Conservation (phyloP, 2,888 invertebrate species). For the Leptinotarsa peninsularis region DNA sequence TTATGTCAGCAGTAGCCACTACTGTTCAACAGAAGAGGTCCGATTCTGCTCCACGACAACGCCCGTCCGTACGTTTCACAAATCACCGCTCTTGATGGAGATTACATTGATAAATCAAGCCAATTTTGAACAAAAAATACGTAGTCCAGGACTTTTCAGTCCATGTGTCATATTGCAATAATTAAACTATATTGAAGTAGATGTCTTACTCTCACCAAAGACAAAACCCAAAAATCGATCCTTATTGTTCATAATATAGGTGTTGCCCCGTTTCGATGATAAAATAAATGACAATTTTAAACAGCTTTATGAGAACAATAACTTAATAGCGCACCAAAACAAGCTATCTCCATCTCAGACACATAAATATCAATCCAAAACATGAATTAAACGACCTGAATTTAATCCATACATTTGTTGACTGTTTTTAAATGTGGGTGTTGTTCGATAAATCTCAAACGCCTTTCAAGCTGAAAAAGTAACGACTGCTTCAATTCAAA, state of each 20-base stretch:
- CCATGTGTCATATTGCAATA: neutral
- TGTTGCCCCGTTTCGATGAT: conserved; percentile 35
- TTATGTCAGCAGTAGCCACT: no score
- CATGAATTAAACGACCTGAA: conserved; percentile 47
- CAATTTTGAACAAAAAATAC: no score
- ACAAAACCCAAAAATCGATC: conserved; percentile 14
- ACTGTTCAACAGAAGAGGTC: no score
- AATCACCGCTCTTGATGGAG: no score
- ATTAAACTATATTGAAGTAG: neutral
- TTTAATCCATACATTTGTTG: conserved; percentile 42
- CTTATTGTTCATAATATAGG: conserved; percentile 19
- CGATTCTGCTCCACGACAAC: no score
- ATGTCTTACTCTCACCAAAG: neutral
- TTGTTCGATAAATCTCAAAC: conserved; percentile 36
- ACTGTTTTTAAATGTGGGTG: conserved; percentile 37
- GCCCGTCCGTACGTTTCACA: no score
- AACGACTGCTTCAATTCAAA: conserved; percentile 19
- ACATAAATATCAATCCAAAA: conserved; percentile 45
- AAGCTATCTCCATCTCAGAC: conserved; percentile 43
- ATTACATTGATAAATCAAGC: no score
- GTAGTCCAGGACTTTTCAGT: no score
- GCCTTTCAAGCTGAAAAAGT: conserved; percentile 31
- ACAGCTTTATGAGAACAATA: conserved; percentile 39
- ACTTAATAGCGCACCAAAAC: conserved; percentile 36
- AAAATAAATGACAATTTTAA: conserved; percentile 36